phyloP scores from a whole-genome alignment of 2,888 invertebrate species.

The Alloscopus bannaensis region DNA sequence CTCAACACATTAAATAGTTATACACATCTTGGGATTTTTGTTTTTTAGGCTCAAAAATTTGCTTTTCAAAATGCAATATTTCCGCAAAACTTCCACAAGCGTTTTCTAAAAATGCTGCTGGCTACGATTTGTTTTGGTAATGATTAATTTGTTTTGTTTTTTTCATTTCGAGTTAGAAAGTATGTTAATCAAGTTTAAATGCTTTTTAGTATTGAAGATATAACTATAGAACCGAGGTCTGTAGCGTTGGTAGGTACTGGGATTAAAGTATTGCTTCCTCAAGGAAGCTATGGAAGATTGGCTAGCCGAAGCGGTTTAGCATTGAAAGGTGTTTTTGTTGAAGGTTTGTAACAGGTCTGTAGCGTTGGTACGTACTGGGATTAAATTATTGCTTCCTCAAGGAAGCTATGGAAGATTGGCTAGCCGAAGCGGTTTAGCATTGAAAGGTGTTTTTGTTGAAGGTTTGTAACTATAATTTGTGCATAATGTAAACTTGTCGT shows the following conservation, averaged over 20 bases:
- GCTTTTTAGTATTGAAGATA: not conserved
- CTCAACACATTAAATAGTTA: too few species aligned
- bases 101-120: not conserved
- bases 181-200: not conserved
- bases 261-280: not conserved
- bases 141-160: not conserved
- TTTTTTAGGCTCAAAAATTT: too few species aligned
- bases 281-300: slow-evolving; percentile 11
- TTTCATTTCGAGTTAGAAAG: not conserved
- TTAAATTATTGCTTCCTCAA: not conserved
- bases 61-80: not conserved
- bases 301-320: not conserved
- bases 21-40: too few species aligned
- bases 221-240: not conserved
- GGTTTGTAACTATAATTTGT: not conserved
- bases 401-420: slow-evolving; percentile 20
- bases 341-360: not conserved
- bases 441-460: slow-evolving; percentile 6
- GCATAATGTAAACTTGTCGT: too few species aligned
- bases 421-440: not conserved
- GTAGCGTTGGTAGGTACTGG: not conserved
- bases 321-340: not conserved
- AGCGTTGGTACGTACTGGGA: not conserved
- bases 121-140: slow-evolving; percentile 11
- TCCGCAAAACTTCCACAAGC: not conserved